Percentiles rank a stretch among this genome's conserved stretches.
Evolutionary conservation across 2,113 vertebrate species (phyloP).

Genomic region (Cephalopterus ornatus): DNA sequence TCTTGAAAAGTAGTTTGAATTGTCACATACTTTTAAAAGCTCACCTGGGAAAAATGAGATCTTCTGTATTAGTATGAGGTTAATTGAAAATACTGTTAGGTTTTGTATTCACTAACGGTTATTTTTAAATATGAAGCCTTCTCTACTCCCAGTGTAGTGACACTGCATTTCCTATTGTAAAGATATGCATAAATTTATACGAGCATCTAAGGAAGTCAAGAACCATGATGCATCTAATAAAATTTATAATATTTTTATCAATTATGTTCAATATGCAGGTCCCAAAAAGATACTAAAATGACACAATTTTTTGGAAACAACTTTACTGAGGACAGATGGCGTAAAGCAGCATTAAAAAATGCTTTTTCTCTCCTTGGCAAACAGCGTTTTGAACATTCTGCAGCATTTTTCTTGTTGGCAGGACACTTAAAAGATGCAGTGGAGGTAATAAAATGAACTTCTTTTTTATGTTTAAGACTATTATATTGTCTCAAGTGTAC

Average conservation of each 20-base stretch:
- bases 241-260: not conserved
- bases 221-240: not conserved
- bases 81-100: not conserved
- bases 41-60: not conserved
- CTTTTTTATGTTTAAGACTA: not conserved
- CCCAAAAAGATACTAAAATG: slow-evolving; percentile 91
- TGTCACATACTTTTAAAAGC: not conserved
- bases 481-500: not conserved
- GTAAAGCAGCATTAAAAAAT: slow-evolving; percentile 95
- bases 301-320: slow-evolving; percentile 97
- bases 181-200: not conserved
- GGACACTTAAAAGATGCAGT: slow-evolving; percentile 95
- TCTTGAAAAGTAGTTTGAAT: not conserved
- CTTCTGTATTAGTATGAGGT: not conserved
- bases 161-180: not conserved
- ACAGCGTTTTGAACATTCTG: slow-evolving; percentile 95
- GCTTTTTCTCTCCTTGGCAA: slow-evolving; percentile 96
- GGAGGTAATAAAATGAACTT: slow-evolving; percentile 80
- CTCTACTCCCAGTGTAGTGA: not conserved
- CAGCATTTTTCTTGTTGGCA: slow-evolving; percentile 94
- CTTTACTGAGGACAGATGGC: slow-evolving; percentile 95
- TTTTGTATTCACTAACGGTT: not conserved
- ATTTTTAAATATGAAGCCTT: not conserved
- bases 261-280: slow-evolving; percentile 71
- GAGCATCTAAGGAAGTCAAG: not conserved